These are phyloP conservation scores for Trissoscelio sp. DNA, from an alignment of 2,888 invertebrate species.

Conservation along the genomic window DNA sequence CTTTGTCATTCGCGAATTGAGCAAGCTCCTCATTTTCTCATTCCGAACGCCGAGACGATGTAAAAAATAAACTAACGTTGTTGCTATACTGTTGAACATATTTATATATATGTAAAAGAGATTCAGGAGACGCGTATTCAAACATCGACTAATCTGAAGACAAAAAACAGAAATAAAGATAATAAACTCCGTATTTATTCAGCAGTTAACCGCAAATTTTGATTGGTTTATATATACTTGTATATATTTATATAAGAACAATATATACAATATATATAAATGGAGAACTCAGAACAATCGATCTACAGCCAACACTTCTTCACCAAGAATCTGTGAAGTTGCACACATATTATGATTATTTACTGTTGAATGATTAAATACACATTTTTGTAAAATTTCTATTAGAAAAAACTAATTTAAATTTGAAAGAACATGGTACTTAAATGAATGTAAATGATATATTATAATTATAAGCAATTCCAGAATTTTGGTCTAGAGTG, in stretches of 20 bases:
- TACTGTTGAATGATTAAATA: no score
- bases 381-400: no score
- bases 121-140: conserved; percentile 1
- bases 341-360: no score
- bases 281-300: conserved; percentile 50
- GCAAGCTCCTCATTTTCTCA: conserved; percentile 33
- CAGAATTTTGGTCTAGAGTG: no score
- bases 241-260: neutral
- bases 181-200: conserved; percentile 40
- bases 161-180: neutral
- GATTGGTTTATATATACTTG: conserved; percentile 22
- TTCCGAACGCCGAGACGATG: conserved; percentile 49
- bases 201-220: conserved; percentile 37
- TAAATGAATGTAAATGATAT: no score
- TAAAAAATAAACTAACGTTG: conserved; percentile 59
- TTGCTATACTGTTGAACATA: conserved; percentile 74
- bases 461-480: no score
- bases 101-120: conserved; percentile 59
- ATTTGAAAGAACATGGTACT: no score
- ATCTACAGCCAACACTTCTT: conserved; percentile 74
- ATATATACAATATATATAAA: conserved; percentile 16
- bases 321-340: no score
- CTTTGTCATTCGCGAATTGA: neutral
- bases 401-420: no score
- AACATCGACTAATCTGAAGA: conserved; percentile 30